Evolutionary conservation across 2,888 invertebrate genomes (phyloP), one percentile per base, ranked within the genome.

Genomic region (Agrilus biguttatus): DNA sequence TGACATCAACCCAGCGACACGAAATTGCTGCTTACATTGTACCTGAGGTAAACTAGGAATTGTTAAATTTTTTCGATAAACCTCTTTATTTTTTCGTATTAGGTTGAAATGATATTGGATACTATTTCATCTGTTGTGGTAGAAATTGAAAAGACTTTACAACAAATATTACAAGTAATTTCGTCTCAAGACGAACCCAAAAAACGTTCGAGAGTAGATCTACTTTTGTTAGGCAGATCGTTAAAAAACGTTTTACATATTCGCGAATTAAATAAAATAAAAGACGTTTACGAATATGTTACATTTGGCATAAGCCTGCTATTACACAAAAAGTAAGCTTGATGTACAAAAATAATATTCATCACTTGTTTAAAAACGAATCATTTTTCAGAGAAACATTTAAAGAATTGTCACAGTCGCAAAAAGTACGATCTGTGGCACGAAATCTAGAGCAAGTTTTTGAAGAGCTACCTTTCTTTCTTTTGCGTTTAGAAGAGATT

Each of bases 21-120:
- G 76, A 78, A 53, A 70, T 80, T 47, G 77, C 78, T 23, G 69
- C 72, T 36, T 78, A 76, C 63, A 67, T 80, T 52, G 77, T 78
- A 55, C 79, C 80, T 51, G 78, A 80, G 69, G 78, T 78, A 62
- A 56, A 54, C 47, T 35, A 13, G 33, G 13, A 14, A 33, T 12
- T 28, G 1, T 8, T 5, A 38, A 21, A 33, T 46, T 45, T 33
- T 45, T 43, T 33, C 5, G 17, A 32, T 36, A 42, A 39, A 10
- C 7, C 36, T 45, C 36, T 45, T 28, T 37, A 32, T 41, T 45
- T 47, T 36, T 42, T 46, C 45, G 19, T 63, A 63, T 28, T 60
- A 78, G 77, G 75, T 79, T 57, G 78, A 78, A 62, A 66, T 66
- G 37, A 72, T 75, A 46, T 61, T 80, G 51, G 73, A 77, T 51